phyloP scores from a whole-genome alignment of 2,797 vertebrate genomes.

The Triplophysa bombifrons region DNA sequence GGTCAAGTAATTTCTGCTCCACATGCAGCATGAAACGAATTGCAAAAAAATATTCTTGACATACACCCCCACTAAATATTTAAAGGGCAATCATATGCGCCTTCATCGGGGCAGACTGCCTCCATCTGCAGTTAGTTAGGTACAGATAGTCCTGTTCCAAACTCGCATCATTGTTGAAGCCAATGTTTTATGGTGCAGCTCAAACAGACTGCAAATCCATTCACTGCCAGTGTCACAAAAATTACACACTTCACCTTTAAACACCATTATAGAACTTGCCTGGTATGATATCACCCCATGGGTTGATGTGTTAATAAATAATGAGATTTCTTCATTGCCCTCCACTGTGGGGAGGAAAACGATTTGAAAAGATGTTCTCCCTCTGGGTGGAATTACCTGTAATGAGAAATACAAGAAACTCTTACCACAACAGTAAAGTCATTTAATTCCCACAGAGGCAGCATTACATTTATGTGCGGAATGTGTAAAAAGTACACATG shows the following conservation, averaged over 20 bases:
- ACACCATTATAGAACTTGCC: slow-evolving; percentile 71
- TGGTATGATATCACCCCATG: slow-evolving; percentile 93
- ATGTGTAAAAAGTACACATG: neutral
- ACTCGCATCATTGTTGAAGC: neutral
- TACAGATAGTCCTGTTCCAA: neutral
- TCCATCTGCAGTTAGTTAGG: neutral
- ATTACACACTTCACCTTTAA: neutral
- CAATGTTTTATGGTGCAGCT: neutral
- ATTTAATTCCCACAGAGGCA: neutral
- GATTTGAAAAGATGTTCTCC: slow-evolving; percentile 92
- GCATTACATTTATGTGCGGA: neutral
- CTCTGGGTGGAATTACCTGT: slow-evolving; percentile 93
- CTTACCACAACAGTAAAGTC: neutral
- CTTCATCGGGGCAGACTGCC: neutral
- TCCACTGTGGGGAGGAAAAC: slow-evolving; percentile 94
- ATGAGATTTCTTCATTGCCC: slow-evolving; percentile 93
- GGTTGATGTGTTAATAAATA: slow-evolving; percentile 99
- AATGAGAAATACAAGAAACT: slow-evolving; percentile 27
- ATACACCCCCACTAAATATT: neutral
- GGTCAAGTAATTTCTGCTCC: neutral
- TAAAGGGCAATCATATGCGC: neutral
- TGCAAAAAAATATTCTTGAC: no score
- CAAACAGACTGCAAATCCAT: neutral
- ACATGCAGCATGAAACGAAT: neutral
- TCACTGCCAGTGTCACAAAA: neutral